Evolutionary conservation across 2,113 vertebrate species (phyloP).

Genomic region (human): DNA sequence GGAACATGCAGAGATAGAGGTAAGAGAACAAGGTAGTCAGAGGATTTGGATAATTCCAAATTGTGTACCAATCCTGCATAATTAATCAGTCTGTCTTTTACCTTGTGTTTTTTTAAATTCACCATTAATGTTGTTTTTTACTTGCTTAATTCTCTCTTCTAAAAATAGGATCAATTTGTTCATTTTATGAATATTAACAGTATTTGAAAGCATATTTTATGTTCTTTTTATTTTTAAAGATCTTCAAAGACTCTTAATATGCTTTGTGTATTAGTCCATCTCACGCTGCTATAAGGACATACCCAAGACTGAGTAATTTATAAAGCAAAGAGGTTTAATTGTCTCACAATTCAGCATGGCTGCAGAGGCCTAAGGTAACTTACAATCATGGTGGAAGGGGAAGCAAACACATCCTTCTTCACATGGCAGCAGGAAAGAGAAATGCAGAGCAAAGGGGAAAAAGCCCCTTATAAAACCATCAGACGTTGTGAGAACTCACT

Average conservation of each 20-base stretch:
- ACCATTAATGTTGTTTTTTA: not conserved
- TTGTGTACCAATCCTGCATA: not conserved
- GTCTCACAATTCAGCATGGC: too few species aligned
- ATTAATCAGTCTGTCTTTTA: not conserved
- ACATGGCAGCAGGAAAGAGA: too few species aligned
- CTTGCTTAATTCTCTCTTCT: not conserved
- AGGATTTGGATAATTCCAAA: conserved; percentile 22
- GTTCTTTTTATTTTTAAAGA: not conserved
- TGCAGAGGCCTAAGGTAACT: too few species aligned
- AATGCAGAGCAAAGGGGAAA: too few species aligned
- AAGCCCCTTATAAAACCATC: too few species aligned
- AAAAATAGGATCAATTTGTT: not conserved
- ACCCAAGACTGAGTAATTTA: too few species aligned
- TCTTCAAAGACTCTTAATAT: not conserved
- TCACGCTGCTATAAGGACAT: too few species aligned
- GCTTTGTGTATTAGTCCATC: not conserved
- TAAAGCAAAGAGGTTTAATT: too few species aligned
- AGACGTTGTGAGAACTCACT: too few species aligned
- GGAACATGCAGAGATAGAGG: not conserved
- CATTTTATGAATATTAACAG: not conserved
- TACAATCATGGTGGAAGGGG: too few species aligned
- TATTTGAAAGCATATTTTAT: not conserved
- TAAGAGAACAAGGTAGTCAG: not conserved
- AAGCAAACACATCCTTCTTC: too few species aligned
- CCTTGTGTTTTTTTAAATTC: not conserved